Percentiles rank a stretch among this genome's conserved stretches.
phyloP scores from a whole-genome alignment of 2,797 vertebrate genomes.

The Dipus sagitta region DNA sequence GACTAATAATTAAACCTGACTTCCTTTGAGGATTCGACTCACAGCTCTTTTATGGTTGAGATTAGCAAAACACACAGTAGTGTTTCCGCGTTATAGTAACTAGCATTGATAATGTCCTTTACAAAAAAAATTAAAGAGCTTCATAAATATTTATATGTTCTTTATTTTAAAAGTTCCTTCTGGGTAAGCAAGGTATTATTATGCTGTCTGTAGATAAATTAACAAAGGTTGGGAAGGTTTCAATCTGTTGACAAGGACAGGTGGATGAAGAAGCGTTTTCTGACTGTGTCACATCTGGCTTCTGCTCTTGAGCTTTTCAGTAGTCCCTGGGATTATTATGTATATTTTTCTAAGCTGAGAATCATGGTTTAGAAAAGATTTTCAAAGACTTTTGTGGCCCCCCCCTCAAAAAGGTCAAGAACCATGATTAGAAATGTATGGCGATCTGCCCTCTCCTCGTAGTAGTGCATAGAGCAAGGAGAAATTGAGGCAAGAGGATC shows the following conservation, averaged over 20 bases:
- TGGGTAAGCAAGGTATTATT: not conserved
- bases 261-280: not conserved
- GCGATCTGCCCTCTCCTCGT: too few species aligned
- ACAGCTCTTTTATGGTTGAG: not conserved
- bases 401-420: not conserved
- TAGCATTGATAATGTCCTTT: not conserved
- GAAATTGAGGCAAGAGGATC: not conserved
- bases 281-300: not conserved
- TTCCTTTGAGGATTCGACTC: conserved; percentile 26
- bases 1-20: not conserved
- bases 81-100: not conserved
- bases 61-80: not conserved
- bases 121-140: not conserved
- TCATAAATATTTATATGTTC: not conserved
- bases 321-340: not conserved
- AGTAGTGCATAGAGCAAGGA: not conserved
- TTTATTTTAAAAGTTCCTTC: not conserved
- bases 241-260: not conserved
- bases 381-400: not conserved
- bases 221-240: not conserved
- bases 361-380: not conserved
- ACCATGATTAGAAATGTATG: not conserved
- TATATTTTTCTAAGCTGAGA: not conserved
- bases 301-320: not conserved
- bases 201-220: not conserved